Evolutionary conservation across 2,888 invertebrate species (phyloP), one percentile per base, ranked within the genome.

Genomic region (Ethmia dodecea): DNA sequence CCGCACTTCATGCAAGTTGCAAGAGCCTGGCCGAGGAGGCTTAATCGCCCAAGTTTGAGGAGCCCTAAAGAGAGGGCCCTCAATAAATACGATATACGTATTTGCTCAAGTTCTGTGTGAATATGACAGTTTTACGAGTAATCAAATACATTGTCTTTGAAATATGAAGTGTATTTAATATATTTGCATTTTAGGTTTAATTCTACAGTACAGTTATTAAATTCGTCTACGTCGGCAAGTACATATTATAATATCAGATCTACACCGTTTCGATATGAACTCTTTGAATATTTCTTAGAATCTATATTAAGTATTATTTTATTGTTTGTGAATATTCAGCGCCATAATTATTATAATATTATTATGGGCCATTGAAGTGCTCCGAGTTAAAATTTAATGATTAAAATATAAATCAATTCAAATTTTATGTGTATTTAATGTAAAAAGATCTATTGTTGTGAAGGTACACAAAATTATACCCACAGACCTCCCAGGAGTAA

Each of bases 11-110:
- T 61, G 62, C 58, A 62, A 61, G 52, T 58, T 58, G 59, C 59
- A 53, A 48, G 52, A 52, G 60, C 65, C 60, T 47, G 53, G 44
- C 43, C 49, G 38, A 47, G 47, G 18, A 18, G 5, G 18, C 18
- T 55, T 70, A 62, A 72, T 67, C 54, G 58, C 29, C 37, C 28
- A 68, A 71, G 62, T 70, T 72, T 56, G 44, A 52, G 53, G 45
- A 47, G 50, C 49, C 55, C 48, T 49, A 44, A 49, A 53, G 45
- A 47, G 48, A 50, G 48, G 50, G 49, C 43, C 46, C 45, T 54
- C 61, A 57, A 58, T 60, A 56, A 52, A 51, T 55, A 48, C 56
- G 44, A 57, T 53, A 63, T 52, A 59, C 47, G 43, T 44, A 46
- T 46, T 49, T 36, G 40, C 44, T 44, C 47, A 38, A n/a, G n/a